A percentile compares a stretch with the other conserved stretches of the same genome.
Conservation (phyloP, 2,888 invertebrate genomes). For the Drosophila affinis region DNA sequence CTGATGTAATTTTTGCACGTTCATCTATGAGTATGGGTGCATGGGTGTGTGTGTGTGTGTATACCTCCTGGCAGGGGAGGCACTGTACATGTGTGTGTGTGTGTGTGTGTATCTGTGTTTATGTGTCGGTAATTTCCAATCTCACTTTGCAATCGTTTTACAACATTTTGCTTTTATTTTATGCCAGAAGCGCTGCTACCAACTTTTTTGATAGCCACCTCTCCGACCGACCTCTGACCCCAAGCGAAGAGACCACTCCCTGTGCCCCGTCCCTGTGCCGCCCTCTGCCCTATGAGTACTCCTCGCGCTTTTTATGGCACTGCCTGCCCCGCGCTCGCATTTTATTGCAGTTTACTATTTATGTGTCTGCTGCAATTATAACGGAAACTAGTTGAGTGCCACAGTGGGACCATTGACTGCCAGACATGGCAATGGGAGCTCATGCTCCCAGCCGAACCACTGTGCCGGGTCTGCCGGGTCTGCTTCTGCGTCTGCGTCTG, state of each 20-base stretch:
- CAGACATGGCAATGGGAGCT: background rate
- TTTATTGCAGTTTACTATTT: conserved; percentile 79
- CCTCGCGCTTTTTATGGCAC: conserved; percentile 36
- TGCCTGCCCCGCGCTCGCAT: conserved; percentile 21
- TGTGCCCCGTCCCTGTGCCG: conserved; percentile 23
- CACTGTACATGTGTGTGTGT: conserved; percentile 19
- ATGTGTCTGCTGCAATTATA: conserved; percentile 82
- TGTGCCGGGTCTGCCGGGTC: conserved; percentile 20
- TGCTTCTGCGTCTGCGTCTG: conserved; percentile 2
- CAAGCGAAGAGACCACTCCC: background rate
- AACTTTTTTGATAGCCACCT: conserved; percentile 67
- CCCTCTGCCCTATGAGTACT: conserved; percentile 31
- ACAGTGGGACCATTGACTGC: conserved; percentile 57
- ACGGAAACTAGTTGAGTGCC: conserved; percentile 75
- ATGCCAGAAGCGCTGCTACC: conserved; percentile 67
- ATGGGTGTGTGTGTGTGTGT: conserved; percentile 31
- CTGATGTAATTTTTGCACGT: conserved; percentile 74
- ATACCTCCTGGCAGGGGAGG: conserved; percentile 10
- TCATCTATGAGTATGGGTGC: conserved; percentile 46
- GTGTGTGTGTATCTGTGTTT: conserved; percentile 47
- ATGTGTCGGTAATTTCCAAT: conserved; percentile 81
- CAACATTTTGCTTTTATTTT: conserved; percentile 78
- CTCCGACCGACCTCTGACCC: background rate
- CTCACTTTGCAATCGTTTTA: conserved; percentile 81
- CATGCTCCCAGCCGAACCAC: conserved; percentile 28